Evolutionary conservation across 2,113 vertebrate genomes (phyloP).

Genomic region (Phoenicopterus ruber): DNA sequence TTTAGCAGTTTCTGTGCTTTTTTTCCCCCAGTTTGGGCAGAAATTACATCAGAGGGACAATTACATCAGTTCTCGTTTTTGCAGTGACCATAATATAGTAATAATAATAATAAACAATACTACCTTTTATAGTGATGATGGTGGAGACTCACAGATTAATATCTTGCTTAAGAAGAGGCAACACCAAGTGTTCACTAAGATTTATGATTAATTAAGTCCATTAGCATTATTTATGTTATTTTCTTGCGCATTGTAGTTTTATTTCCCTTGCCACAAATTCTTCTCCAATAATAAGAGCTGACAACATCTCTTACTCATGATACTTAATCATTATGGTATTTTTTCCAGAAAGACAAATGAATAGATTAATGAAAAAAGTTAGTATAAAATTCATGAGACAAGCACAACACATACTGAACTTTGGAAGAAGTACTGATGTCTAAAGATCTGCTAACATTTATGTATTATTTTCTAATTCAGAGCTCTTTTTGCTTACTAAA

Average conservation of each 20-base stretch:
- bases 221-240: not conserved
- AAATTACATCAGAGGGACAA: not conserved
- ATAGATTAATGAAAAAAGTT: not conserved
- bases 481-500: not conserved
- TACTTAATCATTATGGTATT: not conserved
- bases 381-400: not conserved
- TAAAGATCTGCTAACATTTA: not conserved
- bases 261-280: not conserved
- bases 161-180: not conserved
- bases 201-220: not conserved
- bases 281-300: not conserved
- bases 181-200: not conserved
- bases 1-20: not conserved
- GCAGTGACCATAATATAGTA: not conserved
- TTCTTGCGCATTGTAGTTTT: not conserved
- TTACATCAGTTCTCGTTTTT: not conserved
- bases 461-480: not conserved
- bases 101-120: not conserved
- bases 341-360: not conserved
- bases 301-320: not conserved
- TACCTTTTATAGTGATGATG: not conserved
- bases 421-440: not conserved
- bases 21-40: not conserved
- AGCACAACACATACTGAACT: not conserved
- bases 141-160: not conserved